A percentile compares a stretch with the other conserved stretches of the same genome.
These are phyloP conservation scores for Pristionchus pacificus DNA, from an alignment of 1,140 invertebrate species.

Conservation along the genomic window DNA sequence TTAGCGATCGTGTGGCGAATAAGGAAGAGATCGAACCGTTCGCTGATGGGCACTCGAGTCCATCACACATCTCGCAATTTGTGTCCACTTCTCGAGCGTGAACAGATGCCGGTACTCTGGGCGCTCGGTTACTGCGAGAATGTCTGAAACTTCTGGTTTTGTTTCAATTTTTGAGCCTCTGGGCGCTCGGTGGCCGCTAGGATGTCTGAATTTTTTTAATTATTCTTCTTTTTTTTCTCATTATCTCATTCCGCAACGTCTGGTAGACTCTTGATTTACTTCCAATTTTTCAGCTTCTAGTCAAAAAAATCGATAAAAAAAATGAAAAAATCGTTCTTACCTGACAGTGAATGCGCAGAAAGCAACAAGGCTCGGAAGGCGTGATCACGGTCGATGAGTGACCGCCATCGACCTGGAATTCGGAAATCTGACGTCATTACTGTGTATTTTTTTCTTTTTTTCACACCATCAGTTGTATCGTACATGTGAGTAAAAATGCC, in stretches of 20 bases:
- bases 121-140: neutral
- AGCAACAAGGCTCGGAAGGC: constrained; percentile 11
- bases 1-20: no score
- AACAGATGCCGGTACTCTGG: constrained; percentile 21
- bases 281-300: no score
- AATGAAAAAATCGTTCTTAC: constrained; percentile 6
- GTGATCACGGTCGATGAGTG: neutral
- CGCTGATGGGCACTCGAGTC: no score
- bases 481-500: neutral
- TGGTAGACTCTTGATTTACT: no score
- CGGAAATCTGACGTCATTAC: no score
- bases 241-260: no score
- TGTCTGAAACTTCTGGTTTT: neutral
- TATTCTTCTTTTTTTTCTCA: no score
- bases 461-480: neutral
- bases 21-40: no score
- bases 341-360: constrained; percentile 5
- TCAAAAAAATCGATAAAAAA: neutral
- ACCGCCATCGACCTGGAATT: constrained; percentile 19
- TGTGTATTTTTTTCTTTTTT: no score
- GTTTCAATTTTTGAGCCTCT: neutral
- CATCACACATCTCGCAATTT: constrained; percentile 16
- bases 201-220: neutral
- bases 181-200: neutral
- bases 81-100: constrained; percentile 13